Evolutionary conservation across 1,140 invertebrate species (phyloP), one percentile per base, ranked within the genome.

Genomic region (Orchesella cincta): DNA sequence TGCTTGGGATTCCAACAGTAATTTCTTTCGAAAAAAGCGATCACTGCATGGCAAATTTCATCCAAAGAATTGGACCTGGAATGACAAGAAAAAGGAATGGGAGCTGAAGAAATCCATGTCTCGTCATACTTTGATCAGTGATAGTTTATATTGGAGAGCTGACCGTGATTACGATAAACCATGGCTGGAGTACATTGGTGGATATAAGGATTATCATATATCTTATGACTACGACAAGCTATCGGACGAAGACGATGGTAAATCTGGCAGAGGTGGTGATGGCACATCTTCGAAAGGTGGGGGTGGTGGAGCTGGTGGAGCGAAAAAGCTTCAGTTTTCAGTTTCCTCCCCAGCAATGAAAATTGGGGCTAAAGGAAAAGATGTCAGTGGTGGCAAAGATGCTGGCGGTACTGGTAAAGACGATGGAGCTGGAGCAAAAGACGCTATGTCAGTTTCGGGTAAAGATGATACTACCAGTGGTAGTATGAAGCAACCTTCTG

Each of bases 111-210:
- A 57, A 23, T 57, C 26, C 26, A 23, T 23, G 3, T n/a, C 54
- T n/a, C 14, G 54, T 16, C 54, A 57, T 23, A 57, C 12, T 26
- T 57, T 57, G 54, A 57, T 39, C 16, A 36, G 26, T 67, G 74
- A 75, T 16, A 51, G 36, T 1, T 75, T 75, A 20, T 36, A 75
- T 54, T 75, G 74, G 74, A 33, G 57, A 29, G 54, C 74, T 14
- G 74, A 75, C 14, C 14, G 74, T 28, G 74, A 75, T 36, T 75
- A 75, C 23, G 74, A 75, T 39, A 75, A 75, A 18, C 74, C 74
- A 20, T 75, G 74, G 74, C 54, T 67, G 20, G 74, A 75, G 33
- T 75, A 75, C 26, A 34, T 75, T 64, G 74, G 74, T 28, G 74
- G 74, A 34, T 75, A 64, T 36, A 5, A 12, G 16, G 26, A 67